Conservation (phyloP, 2,888 invertebrate genomes). For the Embidobia sp. region DNA sequence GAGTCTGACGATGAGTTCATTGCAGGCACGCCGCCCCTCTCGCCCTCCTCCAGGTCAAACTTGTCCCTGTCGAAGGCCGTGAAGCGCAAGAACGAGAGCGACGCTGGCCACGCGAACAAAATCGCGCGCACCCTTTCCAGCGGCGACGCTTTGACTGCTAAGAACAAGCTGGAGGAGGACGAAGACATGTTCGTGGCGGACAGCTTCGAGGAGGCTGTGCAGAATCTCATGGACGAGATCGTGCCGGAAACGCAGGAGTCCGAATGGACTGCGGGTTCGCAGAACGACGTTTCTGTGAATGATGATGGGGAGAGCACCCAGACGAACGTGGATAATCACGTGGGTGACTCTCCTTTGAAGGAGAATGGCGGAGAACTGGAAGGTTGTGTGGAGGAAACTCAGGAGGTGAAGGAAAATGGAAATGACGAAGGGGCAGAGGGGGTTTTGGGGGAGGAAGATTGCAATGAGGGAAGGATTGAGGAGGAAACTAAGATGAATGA, state of each 20-base stretch:
- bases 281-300: neutral
- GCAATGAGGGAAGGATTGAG: neutral
- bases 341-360: no score
- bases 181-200: constrained; percentile 43
- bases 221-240: constrained; percentile 5
- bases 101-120: neutral
- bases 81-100: constrained; percentile 35
- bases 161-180: constrained; percentile 16
- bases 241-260: constrained; percentile 54
- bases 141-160: constrained; percentile 4
- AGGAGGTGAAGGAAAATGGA: neutral
- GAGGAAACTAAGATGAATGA: neutral
- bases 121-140: neutral
- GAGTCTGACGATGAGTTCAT: constrained; percentile 46
- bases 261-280: neutral
- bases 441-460: no score
- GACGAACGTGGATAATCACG: no score
- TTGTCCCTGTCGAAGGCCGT: neutral
- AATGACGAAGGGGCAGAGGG: neutral
- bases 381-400: no score
- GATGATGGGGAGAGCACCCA: no score
- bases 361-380: no score
- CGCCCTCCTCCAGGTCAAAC: neutral
- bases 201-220: neutral
- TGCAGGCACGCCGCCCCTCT: constrained; percentile 28